A percentile compares a stretch with the other conserved stretches of the same genome.
phyloP scores from a whole-genome alignment of 2,113 vertebrate genomes.

The Atrichornis clamosus region DNA sequence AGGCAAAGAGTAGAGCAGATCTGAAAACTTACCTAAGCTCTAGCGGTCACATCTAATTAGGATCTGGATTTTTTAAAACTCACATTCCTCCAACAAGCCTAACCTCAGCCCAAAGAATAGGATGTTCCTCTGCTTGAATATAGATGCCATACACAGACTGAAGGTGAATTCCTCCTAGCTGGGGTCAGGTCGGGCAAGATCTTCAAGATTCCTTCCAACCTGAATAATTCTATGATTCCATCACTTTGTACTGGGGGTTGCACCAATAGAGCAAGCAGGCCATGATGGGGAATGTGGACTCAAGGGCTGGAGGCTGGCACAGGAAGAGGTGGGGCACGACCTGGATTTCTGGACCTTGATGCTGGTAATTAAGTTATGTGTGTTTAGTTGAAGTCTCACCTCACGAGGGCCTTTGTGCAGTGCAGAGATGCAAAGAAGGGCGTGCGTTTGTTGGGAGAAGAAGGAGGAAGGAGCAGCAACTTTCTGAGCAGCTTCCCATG shows the following conservation, averaged over 20 bases:
- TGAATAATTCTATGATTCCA: background rate
- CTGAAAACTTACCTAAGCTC: accelerated
- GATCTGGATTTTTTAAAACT: background rate
- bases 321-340: accelerated
- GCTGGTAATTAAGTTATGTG: accelerated
- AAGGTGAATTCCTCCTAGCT: background rate
- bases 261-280: background rate
- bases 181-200: background rate
- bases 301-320: accelerated
- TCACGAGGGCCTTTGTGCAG: background rate
- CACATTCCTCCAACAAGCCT: background rate
- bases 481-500: background rate
- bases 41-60: background rate
- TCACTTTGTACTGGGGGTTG: background rate
- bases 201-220: background rate
- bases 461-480: background rate
- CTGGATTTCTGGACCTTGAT: background rate
- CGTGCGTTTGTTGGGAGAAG: accelerated
- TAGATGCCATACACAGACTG: too few species aligned
- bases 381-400: background rate
- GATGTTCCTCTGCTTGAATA: background rate
- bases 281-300: background rate
- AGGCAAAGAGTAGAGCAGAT: background rate
- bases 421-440: background rate
- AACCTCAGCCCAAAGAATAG: background rate